phyloP scores from a whole-genome alignment of 2,113 vertebrate genomes.

The Mugil cephalus region DNA sequence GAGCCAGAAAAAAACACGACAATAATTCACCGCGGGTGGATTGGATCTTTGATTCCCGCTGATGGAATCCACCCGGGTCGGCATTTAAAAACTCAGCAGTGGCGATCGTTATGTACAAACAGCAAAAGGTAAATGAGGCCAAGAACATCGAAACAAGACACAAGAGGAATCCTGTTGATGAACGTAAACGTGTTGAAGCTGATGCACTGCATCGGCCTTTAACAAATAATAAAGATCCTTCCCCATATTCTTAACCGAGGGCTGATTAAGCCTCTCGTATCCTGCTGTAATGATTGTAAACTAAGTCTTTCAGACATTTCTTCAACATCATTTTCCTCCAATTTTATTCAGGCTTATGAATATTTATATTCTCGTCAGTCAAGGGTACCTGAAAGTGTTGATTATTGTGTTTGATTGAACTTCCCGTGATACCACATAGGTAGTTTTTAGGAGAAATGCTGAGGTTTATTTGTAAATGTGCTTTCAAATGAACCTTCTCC shows the following conservation, averaged over 20 bases:
- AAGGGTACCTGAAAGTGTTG: not conserved
- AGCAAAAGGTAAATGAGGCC: constrained; percentile 18
- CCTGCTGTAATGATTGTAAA: constrained; percentile 45
- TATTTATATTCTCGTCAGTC: not conserved
- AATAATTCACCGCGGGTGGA: not conserved
- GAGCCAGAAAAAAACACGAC: constrained; percentile 4
- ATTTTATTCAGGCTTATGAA: not conserved
- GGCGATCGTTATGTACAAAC: constrained; percentile 26
- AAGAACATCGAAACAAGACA: not conserved
- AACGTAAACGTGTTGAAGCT: constrained; percentile 23
- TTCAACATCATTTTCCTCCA: constrained; percentile 5
- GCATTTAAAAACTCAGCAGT: not conserved
- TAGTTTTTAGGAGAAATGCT: not conserved
- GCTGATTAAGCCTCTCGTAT: constrained; percentile 1
- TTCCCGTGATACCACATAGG: not conserved
- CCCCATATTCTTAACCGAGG: not conserved
- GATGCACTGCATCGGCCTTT: constrained; percentile 6
- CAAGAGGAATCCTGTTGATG: not conserved
- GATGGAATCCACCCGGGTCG: not conserved
- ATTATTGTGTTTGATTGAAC: not conserved
- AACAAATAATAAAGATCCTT: constrained; percentile 9
- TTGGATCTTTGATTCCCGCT: constrained; percentile 1
- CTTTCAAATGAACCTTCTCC: not conserved
- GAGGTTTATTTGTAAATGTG: not conserved
- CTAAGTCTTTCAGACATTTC: not conserved